These are phyloP conservation scores for Caenorhabditis remanei DNA, from an alignment of 1,140 invertebrate genomes.

Conservation along the genomic window DNA sequence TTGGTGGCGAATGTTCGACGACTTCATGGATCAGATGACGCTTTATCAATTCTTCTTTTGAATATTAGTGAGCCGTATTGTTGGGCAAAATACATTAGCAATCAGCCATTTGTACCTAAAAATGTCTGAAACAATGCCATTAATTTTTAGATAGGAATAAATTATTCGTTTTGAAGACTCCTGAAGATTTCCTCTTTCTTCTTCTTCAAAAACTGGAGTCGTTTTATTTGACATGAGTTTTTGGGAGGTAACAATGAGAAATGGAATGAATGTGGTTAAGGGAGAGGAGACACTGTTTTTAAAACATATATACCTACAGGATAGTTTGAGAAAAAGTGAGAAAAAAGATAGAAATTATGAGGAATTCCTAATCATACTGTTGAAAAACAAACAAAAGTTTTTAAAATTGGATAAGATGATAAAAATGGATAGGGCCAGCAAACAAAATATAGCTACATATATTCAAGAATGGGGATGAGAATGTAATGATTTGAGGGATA, in stretches of 20 bases:
- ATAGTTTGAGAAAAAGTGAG: not conserved
- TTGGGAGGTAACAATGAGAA: not conserved
- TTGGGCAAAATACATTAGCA: conserved; percentile 45
- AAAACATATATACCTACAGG: conserved; percentile 38
- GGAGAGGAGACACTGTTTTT: not conserved
- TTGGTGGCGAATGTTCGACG: conserved; percentile 1
- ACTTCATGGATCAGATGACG: not conserved
- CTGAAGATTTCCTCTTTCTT: too few relatives aligned
- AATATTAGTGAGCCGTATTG: conserved; percentile 41
- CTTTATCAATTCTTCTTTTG: conserved; percentile 17
- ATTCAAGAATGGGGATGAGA: not conserved
- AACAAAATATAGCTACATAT: conserved; percentile 19
- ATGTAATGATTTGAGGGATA: too few relatives aligned
- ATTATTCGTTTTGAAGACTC: too few relatives aligned
- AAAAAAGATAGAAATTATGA: not conserved
- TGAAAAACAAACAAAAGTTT: not conserved
- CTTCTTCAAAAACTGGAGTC: not conserved
- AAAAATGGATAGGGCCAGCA: not conserved
- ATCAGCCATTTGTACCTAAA: conserved; percentile 6
- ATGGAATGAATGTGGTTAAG: not conserved
- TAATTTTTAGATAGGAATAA: too few relatives aligned
- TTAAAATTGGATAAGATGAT: not conserved
- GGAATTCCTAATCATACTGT: not conserved
- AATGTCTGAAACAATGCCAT: not conserved
- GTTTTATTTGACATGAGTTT: conserved; percentile 14